Conservation (phyloP, 2,113 vertebrate genomes). For the Psettodes erumei region DNA sequence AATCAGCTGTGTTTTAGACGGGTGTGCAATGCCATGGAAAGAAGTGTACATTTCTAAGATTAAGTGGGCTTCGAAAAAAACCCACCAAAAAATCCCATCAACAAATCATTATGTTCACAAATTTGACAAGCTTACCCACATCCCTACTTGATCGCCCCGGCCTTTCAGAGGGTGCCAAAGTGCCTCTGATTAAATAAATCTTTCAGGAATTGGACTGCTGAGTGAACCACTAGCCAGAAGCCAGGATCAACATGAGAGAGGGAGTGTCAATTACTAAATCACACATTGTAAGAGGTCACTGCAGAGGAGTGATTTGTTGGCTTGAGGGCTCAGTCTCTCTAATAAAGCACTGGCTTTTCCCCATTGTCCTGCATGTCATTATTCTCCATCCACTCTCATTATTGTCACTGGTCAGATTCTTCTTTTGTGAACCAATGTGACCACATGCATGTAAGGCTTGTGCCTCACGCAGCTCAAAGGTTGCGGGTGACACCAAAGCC, state of each 20-base stretch:
- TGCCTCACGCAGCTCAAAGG: not conserved
- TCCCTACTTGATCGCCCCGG: constrained; percentile 1
- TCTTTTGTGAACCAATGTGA: not conserved
- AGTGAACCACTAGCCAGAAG: constrained; percentile 46
- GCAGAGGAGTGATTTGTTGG: constrained; percentile 31
- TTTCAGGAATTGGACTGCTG: constrained; percentile 33
- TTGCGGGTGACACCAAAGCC: constrained; percentile 25
- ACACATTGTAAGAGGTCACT: constrained; percentile 46
- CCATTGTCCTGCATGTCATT: not conserved
- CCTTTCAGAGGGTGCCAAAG: constrained; percentile 29
- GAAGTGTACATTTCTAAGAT: constrained; percentile 12
- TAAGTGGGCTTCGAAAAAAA: not conserved
- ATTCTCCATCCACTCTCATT: not conserved
- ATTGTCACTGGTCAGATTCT: constrained; percentile 5
- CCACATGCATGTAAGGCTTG: not conserved
- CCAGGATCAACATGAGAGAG: constrained; percentile 51
- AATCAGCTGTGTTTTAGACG: not conserved
- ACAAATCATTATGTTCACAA: constrained; percentile 25
- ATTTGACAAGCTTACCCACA: constrained; percentile 8
- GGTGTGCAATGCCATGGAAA: not conserved
- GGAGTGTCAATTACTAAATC: constrained; percentile 57
- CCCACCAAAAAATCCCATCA: not conserved
- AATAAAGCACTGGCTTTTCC: constrained; percentile 16
- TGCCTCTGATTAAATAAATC: constrained; percentile 42
- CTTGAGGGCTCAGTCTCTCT: constrained; percentile 37